phyloP scores from a whole-genome alignment of 2,797 vertebrate species.

The Chanos chanos region DNA sequence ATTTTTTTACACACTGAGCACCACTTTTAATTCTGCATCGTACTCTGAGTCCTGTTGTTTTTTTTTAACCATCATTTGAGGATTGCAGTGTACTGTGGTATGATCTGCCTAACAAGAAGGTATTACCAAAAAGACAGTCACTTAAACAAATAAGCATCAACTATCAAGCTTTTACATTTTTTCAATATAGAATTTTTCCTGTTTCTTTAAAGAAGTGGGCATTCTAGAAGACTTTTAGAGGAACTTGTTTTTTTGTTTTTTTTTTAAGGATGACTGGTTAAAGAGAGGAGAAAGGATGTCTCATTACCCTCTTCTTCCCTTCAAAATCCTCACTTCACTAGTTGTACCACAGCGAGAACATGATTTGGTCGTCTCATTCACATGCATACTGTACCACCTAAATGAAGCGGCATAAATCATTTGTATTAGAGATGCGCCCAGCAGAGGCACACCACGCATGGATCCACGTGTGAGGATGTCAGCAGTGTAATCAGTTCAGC shows the following conservation, averaged over 20 bases:
- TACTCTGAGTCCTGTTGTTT: no score
- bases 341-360: constrained; percentile 11
- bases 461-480: constrained; percentile 15
- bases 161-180: neutral
- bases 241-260: no score
- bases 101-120: no score
- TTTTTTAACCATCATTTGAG: no score
- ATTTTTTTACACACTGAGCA: no score
- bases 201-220: constrained; percentile 27
- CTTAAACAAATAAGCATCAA: no score
- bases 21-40: no score
- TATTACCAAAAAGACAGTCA: no score
- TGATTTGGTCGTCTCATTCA: constrained; percentile 4
- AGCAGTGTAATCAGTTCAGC: constrained; percentile 39
- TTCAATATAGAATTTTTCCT: constrained; percentile 21
- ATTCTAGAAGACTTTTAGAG: constrained; percentile 25
- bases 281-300: no score
- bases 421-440: constrained; percentile 29
- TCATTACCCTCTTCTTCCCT: constrained; percentile 8
- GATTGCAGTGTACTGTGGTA: no score
- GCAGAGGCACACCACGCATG: constrained; percentile 22
- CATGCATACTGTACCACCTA: constrained; percentile 9
- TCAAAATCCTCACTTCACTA: constrained; percentile 6
- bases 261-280: no score
- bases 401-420: constrained; percentile 35